phyloP scores from a whole-genome alignment of 1,140 invertebrate genomes.

The Drosophila navojoa region DNA sequence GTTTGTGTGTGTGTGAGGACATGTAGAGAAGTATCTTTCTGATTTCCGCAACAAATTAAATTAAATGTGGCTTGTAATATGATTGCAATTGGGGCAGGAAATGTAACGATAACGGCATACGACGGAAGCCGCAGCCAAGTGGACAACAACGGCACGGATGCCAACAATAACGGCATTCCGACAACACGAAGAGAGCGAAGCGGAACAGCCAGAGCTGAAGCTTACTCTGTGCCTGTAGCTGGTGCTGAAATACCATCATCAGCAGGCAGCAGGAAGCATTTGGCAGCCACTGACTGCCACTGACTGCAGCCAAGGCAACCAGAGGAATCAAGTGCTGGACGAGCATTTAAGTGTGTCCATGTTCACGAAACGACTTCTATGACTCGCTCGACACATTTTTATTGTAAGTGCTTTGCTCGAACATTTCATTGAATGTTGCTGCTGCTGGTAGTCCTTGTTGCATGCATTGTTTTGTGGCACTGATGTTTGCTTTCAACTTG shows the following conservation, averaged over 20 bases:
- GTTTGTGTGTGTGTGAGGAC: conserved; percentile 2
- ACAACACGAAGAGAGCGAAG: conserved; percentile 7
- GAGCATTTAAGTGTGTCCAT: conserved; percentile 43
- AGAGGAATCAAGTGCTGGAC: conserved; percentile 5
- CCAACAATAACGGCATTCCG: conserved; percentile 63
- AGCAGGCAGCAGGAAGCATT: conserved; percentile 66
- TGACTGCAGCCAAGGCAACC: conserved; percentile 2
- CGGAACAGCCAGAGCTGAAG: conserved; percentile 20
- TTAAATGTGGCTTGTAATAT: conserved; percentile 79
- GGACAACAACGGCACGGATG: conserved; percentile 70
- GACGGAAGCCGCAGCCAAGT: conserved; percentile 52
- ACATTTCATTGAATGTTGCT: conserved; percentile 51
- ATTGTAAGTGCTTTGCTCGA: conserved; percentile 63
- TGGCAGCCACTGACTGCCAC: conserved; percentile 20
- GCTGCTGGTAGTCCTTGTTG: conserved; percentile 3
- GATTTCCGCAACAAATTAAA: conserved; percentile 76
- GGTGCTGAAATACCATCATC: conserved; percentile 31
- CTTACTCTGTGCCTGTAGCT: too few relatives aligned
- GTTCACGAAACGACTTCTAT: conserved; percentile 47
- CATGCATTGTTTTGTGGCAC: conserved; percentile 30
- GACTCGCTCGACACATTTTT: conserved; percentile 47
- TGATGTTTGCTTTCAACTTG: conserved; percentile 58
- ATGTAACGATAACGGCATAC: conserved; percentile 2
- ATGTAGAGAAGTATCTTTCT: conserved; percentile 46
- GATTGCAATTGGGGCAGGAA: conserved; percentile 62